phyloP scores from a whole-genome alignment of 2,113 vertebrate species.

The Chloebia gouldiae region DNA sequence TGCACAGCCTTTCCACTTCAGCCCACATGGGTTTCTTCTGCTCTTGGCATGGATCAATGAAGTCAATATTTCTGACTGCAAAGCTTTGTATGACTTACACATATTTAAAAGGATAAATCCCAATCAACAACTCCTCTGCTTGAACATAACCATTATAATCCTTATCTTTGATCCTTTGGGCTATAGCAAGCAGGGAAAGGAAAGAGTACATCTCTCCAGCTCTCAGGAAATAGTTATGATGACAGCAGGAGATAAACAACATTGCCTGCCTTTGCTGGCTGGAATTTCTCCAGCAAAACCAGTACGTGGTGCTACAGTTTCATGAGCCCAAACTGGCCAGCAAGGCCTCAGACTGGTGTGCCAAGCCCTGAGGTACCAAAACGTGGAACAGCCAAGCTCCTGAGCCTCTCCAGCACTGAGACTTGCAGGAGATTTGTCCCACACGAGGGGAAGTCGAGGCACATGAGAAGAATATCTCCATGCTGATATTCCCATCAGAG shows the following conservation, averaged over 20 bases:
- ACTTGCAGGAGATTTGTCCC: background rate
- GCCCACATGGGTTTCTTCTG: slow-evolving; percentile 43
- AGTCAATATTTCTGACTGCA: slow-evolving; percentile 68
- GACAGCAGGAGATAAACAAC: background rate
- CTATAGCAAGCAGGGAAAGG: slow-evolving; percentile 9
- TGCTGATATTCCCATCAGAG: background rate
- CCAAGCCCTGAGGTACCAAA: background rate
- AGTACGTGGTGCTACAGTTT: slow-evolving; percentile 61
- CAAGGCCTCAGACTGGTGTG: background rate
- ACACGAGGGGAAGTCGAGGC: background rate
- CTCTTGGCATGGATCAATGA: slow-evolving; percentile 68
- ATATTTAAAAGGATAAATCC: slow-evolving; percentile 71
- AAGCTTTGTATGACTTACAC: slow-evolving; percentile 64
- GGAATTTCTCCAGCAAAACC: slow-evolving; percentile 53
- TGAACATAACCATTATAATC: slow-evolving; percentile 61
- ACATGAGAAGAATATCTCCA: background rate
- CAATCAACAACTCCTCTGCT: slow-evolving; percentile 51
- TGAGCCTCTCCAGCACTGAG: background rate
- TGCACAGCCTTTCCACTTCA: slow-evolving; percentile 35
- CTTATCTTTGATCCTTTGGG: slow-evolving; percentile 67
- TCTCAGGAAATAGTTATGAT: background rate
- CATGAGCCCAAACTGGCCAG: background rate
- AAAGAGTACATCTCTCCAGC: background rate
- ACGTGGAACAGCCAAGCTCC: background rate
- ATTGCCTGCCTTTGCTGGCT: background rate